These are phyloP conservation scores for Peromyscus nudipes DNA, from an alignment of 2,797 vertebrate genomes.

Conservation along the genomic window DNA sequence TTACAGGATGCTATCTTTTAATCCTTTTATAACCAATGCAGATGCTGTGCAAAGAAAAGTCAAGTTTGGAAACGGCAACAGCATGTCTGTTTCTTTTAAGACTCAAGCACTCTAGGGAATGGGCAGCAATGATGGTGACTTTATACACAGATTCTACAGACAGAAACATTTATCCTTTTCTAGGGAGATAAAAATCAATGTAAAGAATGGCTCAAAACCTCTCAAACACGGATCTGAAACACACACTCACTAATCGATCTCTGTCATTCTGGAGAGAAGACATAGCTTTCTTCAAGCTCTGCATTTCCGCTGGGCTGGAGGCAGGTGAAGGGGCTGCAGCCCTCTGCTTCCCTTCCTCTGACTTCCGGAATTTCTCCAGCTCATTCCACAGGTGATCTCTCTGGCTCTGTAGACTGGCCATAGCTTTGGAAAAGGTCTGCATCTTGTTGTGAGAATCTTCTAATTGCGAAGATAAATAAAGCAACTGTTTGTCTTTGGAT, in stretches of 20 bases:
- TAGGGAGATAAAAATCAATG: slow-evolving; percentile 39
- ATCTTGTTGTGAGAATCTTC: slow-evolving; percentile 89
- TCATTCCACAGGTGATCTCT: slow-evolving; percentile 86
- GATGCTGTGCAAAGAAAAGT: slow-evolving; percentile 41
- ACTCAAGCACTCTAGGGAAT: neutral
- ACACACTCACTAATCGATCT: slow-evolving; percentile 93
- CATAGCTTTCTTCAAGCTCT: slow-evolving; percentile 95
- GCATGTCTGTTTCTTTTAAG: slow-evolving; percentile 19
- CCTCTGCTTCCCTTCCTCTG: slow-evolving; percentile 82
- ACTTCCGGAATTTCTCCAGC: slow-evolving; percentile 76
- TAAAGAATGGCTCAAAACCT: slow-evolving; percentile 51
- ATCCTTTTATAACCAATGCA: slow-evolving; percentile 14
- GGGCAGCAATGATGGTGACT: neutral
- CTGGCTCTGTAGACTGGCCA: slow-evolving; percentile 91
- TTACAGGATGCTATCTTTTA: neutral
- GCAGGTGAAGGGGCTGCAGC: slow-evolving; percentile 77
- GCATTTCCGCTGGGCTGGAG: slow-evolving; percentile 90
- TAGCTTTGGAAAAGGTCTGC: slow-evolving; percentile 87
- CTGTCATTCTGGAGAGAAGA: slow-evolving; percentile 96
- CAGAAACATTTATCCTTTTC: slow-evolving; percentile 40
- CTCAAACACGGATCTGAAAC: slow-evolving; percentile 16
- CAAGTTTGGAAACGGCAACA: neutral
- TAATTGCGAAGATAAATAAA: slow-evolving; percentile 85
- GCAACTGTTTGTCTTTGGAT: slow-evolving; percentile 86
- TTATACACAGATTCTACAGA: neutral